A percentile compares a stretch with the other conserved stretches of the same genome.
Evolutionary conservation across 37 sponge, comb jelly and placozoan genomes (phyloP).

Genomic region (Ianthella basta): DNA sequence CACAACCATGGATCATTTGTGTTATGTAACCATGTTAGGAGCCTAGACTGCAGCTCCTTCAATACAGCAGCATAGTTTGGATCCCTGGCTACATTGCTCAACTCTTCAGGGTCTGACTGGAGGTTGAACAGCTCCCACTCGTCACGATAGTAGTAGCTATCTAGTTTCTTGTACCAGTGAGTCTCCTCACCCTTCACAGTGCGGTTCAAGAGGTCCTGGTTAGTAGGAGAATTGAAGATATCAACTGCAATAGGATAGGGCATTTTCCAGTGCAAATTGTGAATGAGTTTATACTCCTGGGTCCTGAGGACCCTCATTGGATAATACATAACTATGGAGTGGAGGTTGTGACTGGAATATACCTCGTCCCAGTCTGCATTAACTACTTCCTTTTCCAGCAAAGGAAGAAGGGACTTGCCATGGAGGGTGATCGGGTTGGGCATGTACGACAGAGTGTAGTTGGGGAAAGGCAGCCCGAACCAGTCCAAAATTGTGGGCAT

Average conservation of each 20-base stretch:
- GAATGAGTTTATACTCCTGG: slow-evolving; percentile 51
- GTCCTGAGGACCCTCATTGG: slow-evolving; percentile 76
- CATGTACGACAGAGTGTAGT: slow-evolving; percentile 50
- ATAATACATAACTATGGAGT: slow-evolving; percentile 82
- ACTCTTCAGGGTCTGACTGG: slow-evolving; percentile 52
- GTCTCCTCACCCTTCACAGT: slow-evolving; percentile 35
- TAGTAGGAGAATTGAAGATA: slow-evolving; percentile 61
- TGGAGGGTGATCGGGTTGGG: slow-evolving; percentile 33
- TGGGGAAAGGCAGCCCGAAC: slow-evolving; percentile 61
- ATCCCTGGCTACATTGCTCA: slow-evolving; percentile 55
- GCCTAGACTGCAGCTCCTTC: slow-evolving; percentile 36
- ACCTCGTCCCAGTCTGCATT: slow-evolving; percentile 62
- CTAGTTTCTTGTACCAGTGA: slow-evolving; percentile 76
- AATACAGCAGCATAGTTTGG: slow-evolving; percentile 23
- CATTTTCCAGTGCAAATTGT: slow-evolving; percentile 77
- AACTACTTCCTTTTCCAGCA: slow-evolving; percentile 44
- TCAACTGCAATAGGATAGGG: slow-evolving; percentile 78
- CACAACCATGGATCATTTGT: slow-evolving; percentile 86
- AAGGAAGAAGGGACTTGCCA: slow-evolving; percentile 58
- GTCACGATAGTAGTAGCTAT: slow-evolving; percentile 72
- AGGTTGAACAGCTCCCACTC: slow-evolving; percentile 81
- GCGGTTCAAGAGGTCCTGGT: slow-evolving; percentile 70
- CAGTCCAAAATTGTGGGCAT: slow-evolving; percentile 82
- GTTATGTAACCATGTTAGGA: slow-evolving; percentile 54
- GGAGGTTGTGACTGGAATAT: slow-evolving; percentile 73